phyloP scores from a whole-genome alignment of 2,797 vertebrate genomes.

The Acestrorhynchus altus region DNA sequence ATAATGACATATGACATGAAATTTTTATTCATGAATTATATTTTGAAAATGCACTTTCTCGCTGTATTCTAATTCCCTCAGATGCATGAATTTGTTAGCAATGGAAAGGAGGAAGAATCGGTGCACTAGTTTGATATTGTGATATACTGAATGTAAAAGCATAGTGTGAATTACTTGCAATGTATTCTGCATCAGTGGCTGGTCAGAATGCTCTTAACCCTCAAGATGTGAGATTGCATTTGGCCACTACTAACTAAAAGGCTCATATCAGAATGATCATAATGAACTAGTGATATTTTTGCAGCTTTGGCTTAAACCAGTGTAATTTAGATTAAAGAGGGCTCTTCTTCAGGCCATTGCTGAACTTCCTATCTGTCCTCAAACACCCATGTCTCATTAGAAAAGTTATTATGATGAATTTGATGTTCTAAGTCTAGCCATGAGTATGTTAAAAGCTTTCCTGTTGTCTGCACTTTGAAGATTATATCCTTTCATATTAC shows the following conservation, averaged over 20 bases:
- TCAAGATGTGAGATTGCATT: background rate
- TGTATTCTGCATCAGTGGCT: background rate
- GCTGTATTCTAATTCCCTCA: no score
- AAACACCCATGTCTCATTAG: constrained; percentile 3
- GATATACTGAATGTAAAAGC: no score
- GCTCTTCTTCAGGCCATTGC: background rate
- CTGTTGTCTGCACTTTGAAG: constrained; percentile 5
- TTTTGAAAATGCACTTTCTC: no score
- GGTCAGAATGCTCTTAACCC: background rate
- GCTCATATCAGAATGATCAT: background rate
- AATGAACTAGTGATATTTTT: background rate
- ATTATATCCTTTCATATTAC: constrained; percentile 55
- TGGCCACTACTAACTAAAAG: background rate
- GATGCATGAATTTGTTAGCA: no score
- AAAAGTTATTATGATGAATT: background rate
- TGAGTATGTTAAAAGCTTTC: constrained; percentile 21
- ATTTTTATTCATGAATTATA: no score
- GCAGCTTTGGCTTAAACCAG: background rate
- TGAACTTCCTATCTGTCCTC: background rate
- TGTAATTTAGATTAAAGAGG: background rate
- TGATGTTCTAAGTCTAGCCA: background rate
- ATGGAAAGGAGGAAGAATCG: no score
- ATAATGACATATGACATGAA: no score
- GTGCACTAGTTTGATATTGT: no score
- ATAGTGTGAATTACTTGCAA: no score